phyloP scores from a whole-genome alignment of 2,888 invertebrate genomes.

The Drosophila leonis region DNA sequence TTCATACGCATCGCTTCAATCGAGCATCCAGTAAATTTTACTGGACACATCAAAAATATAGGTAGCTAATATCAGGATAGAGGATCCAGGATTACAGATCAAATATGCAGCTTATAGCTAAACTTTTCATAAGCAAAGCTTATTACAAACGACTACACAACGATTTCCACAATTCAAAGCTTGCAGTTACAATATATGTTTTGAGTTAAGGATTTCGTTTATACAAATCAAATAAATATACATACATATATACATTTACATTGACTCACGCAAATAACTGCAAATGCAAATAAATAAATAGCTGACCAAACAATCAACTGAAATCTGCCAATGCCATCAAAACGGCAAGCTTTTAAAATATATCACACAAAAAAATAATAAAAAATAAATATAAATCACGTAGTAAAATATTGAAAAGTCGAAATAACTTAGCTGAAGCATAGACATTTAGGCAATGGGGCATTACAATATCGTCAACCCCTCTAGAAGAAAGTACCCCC shows the following conservation, averaged over 20 bases:
- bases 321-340: conserved; percentile 61
- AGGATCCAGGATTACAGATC: conserved; percentile 43
- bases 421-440: conserved; percentile 25
- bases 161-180: conserved; percentile 50
- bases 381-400: conserved; percentile 6
- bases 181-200: conserved; percentile 28
- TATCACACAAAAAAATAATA: conserved; percentile 6
- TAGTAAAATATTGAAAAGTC: conserved; percentile 26
- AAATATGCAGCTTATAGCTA: conserved; percentile 59
- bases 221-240: conserved; percentile 12
- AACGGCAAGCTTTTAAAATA: conserved; percentile 53
- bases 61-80: conserved; percentile 46
- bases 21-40: conserved; percentile 14
- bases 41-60: conserved; percentile 25
- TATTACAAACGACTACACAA: conserved; percentile 55
- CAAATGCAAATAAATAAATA: conserved; percentile 32
- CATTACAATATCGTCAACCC: conserved; percentile 17
- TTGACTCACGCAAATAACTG: conserved; percentile 32
- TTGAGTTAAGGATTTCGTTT: conserved; percentile 28
- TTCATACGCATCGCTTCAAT: conserved; percentile 24
- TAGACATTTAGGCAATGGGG: conserved; percentile 21
- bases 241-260: conserved; percentile 16
- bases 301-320: conserved; percentile 65
- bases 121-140: conserved; percentile 67
- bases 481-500: not conserved